These are phyloP conservation scores for Agapostemon virescens DNA, from an alignment of 2,888 invertebrate species.

Conservation along the genomic window DNA sequence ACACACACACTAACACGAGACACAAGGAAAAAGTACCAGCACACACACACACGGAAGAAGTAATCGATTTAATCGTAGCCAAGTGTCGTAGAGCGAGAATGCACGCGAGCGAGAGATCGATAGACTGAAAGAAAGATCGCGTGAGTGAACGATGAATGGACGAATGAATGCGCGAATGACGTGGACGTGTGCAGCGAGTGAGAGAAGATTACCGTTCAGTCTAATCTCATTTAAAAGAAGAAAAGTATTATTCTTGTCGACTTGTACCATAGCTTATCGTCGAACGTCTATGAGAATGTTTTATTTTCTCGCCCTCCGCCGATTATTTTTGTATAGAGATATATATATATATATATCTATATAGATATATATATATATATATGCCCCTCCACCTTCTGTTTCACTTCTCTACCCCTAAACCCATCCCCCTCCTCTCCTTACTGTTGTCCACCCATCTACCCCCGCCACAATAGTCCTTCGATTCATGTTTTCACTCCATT, in stretches of 20 bases:
- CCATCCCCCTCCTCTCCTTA: conserved; percentile 12
- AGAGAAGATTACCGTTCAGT: conserved; percentile 65
- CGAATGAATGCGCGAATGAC: conserved; percentile 50
- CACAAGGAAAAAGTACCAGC: too few species aligned
- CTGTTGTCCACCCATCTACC: neutral
- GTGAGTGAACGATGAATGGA: conserved; percentile 20
- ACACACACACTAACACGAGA: too few species aligned
- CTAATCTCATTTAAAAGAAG: conserved; percentile 68
- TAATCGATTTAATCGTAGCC: conserved; percentile 62
- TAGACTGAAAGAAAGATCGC: conserved; percentile 41
- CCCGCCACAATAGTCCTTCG: conserved; percentile 19
- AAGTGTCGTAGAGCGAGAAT: conserved; percentile 60
- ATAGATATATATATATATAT: conserved; percentile 67
- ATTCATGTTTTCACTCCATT: conserved; percentile 8
- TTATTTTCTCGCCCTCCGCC: conserved; percentile 67
- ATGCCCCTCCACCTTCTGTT: conserved; percentile 17
- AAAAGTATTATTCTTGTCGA: conserved; percentile 78
- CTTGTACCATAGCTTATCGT: conserved; percentile 76
- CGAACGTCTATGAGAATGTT: conserved; percentile 61
- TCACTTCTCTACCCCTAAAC: neutral
- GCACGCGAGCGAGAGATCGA: conserved; percentile 40
- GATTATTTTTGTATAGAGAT: conserved; percentile 77
- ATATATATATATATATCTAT: conserved; percentile 53
- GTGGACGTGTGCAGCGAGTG: conserved; percentile 42
- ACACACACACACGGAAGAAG: conserved; percentile 3